Evolutionary conservation across 2,797 vertebrate species (phyloP), one percentile per base, ranked within the genome.

Genomic region (Coracias cyanogaster): DNA sequence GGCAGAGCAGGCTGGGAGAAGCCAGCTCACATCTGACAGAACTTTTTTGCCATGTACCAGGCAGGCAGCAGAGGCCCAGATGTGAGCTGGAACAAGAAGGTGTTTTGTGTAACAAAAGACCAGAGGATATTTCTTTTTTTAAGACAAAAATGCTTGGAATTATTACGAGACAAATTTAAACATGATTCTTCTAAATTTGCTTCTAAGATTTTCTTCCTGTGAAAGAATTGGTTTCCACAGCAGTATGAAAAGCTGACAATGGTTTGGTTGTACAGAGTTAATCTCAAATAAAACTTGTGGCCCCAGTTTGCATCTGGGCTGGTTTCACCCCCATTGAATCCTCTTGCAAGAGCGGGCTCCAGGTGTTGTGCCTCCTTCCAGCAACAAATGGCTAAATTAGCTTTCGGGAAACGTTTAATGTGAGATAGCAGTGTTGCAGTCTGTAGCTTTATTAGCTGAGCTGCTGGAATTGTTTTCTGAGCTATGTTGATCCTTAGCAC

Each of bases 371-470:
- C 64, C 64, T 94, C 82, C 71, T 82, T 80, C 24, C 35, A 76
- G 82, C 72, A 83, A 90, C 54, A 93, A 96, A 88, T 60, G 54
- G 90, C 87, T 93, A 69, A 61, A 90, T 96, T 88, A 82, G 49
- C 72, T 95, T 86, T 39, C 7, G 8, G 43, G 73, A 76, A 88
- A 51, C 0, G 0, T 90, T 80, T 88, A 78, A 83, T 74, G 85
- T 3, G 15, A 67, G 82, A 29, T 71, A 80, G 22, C 61, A 39
- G 82, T 20, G 52, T 81, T 90, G 79, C 76, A 64, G 79, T 20
- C 1, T 52, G 37, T 12, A n/a, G 80, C 76, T 95, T 90, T 93
- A 91, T 94, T 93, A 93, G 91, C 77, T 62, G 88, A 94, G 80
- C 90, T 90, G 73, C 77, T 65, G 73, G 87, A 72, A 88, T 91